phyloP scores from a whole-genome alignment of 2,888 invertebrate genomes.

The Seladonia tumulorum region DNA sequence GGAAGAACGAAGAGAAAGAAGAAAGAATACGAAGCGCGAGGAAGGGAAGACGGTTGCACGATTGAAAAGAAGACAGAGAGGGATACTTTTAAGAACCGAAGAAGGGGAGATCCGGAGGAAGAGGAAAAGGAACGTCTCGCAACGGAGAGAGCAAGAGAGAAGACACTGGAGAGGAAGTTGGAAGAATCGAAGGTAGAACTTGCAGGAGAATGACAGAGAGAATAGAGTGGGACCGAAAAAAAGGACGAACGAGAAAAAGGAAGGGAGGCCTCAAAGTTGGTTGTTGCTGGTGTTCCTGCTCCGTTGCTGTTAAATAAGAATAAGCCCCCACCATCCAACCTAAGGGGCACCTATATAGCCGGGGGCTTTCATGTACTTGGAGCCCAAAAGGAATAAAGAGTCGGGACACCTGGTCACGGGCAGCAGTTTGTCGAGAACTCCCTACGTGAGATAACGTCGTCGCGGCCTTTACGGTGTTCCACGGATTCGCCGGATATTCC shows the following conservation, averaged over 20 bases:
- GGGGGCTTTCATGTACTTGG: conserved; percentile 74
- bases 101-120: conserved; percentile 14
- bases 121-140: conserved; percentile 33
- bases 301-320: conserved; percentile 82
- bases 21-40: conserved; percentile 26
- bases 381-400: conserved; percentile 83
- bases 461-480: conserved; percentile 31
- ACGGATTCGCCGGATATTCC: conserved; percentile 16
- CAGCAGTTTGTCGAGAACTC: conserved; percentile 80
- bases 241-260: conserved; percentile 59
- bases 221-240: conserved; percentile 36
- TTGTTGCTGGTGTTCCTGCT: conserved; percentile 63
- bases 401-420: conserved; percentile 80
- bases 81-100: conserved; percentile 34
- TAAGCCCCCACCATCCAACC: conserved; percentile 76
- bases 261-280: conserved; percentile 59
- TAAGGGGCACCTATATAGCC: conserved; percentile 76
- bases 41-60: conserved; percentile 25
- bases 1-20: conserved; percentile 33
- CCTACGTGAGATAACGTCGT: conserved; percentile 52
- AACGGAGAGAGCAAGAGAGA: conserved; percentile 26
- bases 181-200: conserved; percentile 48
- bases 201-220: conserved; percentile 34
- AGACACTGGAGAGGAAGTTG: conserved; percentile 33
- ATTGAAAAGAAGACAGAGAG: conserved; percentile 41